These are phyloP conservation scores for Raja brachyura DNA, from an alignment of 2,113 vertebrate species.

Conservation along the genomic window DNA sequence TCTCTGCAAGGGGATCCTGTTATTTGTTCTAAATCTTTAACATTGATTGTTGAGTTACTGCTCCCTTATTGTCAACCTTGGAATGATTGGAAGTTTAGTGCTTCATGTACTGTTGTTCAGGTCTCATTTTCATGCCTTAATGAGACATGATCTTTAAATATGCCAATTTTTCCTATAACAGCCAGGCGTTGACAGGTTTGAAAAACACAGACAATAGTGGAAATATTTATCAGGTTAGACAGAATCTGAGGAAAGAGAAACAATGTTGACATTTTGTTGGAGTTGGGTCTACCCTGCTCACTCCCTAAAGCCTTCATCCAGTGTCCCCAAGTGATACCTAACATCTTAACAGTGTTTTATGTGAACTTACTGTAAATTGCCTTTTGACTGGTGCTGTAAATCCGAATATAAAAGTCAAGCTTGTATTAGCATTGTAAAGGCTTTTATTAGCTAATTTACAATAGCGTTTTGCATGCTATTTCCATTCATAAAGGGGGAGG, in stretches of 20 bases:
- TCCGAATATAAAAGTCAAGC: background rate
- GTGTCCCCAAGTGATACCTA: background rate
- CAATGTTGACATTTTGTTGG: background rate
- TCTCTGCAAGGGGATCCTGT: background rate
- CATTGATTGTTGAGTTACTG: no score
- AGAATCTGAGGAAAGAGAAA: background rate
- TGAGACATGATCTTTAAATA: background rate
- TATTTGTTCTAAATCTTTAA: background rate
- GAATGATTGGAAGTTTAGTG: background rate
- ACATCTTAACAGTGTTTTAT: background rate
- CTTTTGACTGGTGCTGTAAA: background rate
- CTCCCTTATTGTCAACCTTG: no score
- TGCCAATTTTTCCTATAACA: no score
- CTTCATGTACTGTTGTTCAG: background rate
- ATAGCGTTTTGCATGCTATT: background rate
- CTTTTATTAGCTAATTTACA: background rate
- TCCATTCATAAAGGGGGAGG: background rate
- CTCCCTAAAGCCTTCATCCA: background rate
- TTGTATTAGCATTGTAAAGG: background rate
- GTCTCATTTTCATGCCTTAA: background rate
- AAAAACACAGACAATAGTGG: no score
- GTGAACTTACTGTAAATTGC: background rate
- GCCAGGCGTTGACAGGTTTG: no score
- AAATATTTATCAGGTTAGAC: background rate
- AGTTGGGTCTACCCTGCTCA: background rate